Evolutionary conservation across 2,113 vertebrate genomes (phyloP).

Genomic region (Axis porcinus): DNA sequence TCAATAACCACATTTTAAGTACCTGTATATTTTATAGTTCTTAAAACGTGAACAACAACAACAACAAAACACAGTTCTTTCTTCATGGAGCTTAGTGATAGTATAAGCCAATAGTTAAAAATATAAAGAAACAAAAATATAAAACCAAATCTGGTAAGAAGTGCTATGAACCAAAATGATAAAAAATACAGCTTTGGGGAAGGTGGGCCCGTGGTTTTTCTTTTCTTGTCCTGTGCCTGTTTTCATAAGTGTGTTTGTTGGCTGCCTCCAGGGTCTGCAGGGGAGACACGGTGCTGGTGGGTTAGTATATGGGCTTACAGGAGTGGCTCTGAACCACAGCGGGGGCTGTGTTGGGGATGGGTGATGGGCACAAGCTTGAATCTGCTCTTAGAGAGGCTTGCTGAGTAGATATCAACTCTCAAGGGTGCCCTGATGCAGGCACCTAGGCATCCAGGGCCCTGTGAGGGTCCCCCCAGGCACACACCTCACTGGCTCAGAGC

Average conservation of each 20-base stretch:
- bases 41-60: not conserved
- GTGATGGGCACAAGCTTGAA: not conserved
- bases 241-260: not conserved
- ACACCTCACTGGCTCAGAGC: not conserved
- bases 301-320: accelerated
- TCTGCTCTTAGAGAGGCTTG: not conserved
- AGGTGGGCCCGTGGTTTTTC: not conserved
- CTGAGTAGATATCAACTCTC: not conserved
- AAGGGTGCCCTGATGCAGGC: not conserved
- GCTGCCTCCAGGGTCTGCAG: not conserved
- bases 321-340: not conserved
- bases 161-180: not conserved
- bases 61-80: not conserved
- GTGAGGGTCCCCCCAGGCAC: accelerated
- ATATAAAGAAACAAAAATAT: not conserved
- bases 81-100: not conserved
- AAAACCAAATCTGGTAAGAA: not conserved
- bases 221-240: not conserved
- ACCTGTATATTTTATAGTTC: not conserved
- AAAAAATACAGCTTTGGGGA: not conserved
- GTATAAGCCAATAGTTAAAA: not conserved
- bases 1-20: not conserved
- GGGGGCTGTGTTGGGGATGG: accelerated
- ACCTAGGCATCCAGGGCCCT: accelerated
- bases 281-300: not conserved